Evolutionary conservation across 2,888 invertebrate species (phyloP).

Genomic region (Danaus chrysippus): DNA sequence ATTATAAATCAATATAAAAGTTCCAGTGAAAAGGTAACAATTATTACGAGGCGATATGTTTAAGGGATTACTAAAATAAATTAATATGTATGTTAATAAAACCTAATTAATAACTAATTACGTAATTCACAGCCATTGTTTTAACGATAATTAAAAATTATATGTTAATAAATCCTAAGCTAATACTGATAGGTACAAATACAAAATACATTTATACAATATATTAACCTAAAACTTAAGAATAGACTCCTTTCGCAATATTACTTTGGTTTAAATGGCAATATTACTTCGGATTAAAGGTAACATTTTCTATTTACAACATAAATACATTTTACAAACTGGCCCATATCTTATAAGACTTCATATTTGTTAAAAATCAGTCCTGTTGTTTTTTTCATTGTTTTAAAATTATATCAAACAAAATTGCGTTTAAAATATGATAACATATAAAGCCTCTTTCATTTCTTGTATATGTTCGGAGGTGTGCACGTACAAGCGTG

Average conservation of each 20-base stretch:
- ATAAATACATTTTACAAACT: too few relatives aligned
- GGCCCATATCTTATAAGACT: too few relatives aligned
- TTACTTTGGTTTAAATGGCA: conserved; percentile 31
- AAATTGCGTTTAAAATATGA: neutral
- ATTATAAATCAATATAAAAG: too few relatives aligned
- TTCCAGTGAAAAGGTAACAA: too few relatives aligned
- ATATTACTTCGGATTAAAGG: conserved; percentile 21
- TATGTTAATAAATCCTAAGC: conserved; percentile 17
- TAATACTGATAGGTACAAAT: conserved; percentile 34
- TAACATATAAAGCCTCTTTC: conserved; percentile 23
- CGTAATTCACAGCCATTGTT: conserved; percentile 36
- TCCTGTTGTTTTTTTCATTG: neutral
- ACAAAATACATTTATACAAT: conserved; percentile 7
- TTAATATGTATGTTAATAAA: conserved; percentile 16
- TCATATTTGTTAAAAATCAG: neutral
- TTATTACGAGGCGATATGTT: too few relatives aligned
- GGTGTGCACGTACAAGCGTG: conserved; percentile 67
- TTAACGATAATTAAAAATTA: conserved; percentile 9
- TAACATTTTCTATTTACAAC: neutral
- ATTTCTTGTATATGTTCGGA: conserved; percentile 39
- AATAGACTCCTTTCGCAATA: conserved; percentile 21
- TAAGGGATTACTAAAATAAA: conserved; percentile 8
- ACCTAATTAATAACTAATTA: conserved; percentile 13
- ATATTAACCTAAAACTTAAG: conserved; percentile 6
- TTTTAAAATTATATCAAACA: neutral